Conservation (phyloP, 2,113 vertebrate genomes). For the Podarcis raffonei region DNA sequence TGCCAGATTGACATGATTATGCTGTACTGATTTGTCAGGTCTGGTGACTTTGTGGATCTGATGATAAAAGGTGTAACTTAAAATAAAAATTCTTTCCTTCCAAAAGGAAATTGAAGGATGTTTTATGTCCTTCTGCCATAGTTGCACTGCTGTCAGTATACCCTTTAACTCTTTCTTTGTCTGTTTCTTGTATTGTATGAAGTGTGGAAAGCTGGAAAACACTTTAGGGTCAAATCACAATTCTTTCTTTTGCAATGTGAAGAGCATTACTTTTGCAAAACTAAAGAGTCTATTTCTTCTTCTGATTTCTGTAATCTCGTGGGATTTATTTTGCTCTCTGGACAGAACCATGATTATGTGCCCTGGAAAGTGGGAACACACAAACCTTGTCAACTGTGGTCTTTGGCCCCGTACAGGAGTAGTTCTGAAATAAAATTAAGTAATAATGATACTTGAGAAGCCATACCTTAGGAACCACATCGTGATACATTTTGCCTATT, state of each 20-base stretch:
- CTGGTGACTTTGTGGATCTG: slow-evolving; percentile 59
- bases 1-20: slow-evolving; percentile 54
- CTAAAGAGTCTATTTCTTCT: not conserved
- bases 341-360: not conserved
- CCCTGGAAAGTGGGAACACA: not conserved
- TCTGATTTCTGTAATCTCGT: not conserved
- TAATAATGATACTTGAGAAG: not conserved
- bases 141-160: slow-evolving; percentile 11
- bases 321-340: not conserved
- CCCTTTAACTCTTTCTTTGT: not conserved
- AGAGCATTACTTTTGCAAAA: not conserved
- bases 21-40: slow-evolving; percentile 59
- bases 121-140: slow-evolving; percentile 41
- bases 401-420: not conserved
- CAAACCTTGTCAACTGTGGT: not conserved
- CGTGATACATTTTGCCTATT: not conserved
- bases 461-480: not conserved
- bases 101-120: slow-evolving; percentile 61
- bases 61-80: slow-evolving; percentile 47
- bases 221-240: not conserved
- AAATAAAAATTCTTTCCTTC: slow-evolving; percentile 54
- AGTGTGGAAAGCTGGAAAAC: not conserved
- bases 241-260: not conserved
- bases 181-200: slow-evolving; percentile 11
- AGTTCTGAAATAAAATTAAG: not conserved